phyloP scores from a whole-genome alignment of 2,888 invertebrate species.

The Drosophila acutilabella region DNA sequence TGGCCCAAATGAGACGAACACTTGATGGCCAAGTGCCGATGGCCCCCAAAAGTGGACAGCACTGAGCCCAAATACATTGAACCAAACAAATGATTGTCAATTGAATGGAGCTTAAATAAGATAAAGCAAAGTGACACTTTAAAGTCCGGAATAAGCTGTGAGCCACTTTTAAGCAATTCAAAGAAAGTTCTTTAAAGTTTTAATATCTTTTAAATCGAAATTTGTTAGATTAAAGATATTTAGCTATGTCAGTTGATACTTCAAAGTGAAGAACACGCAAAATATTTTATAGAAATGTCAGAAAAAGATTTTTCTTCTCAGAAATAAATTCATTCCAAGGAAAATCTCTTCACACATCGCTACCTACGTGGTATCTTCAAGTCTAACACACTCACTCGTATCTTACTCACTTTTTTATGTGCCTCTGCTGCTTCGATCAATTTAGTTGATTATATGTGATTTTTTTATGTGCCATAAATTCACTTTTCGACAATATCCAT shows the following conservation, averaged over 20 bases:
- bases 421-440: neutral
- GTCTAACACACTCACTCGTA: neutral
- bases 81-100: constrained; percentile 42
- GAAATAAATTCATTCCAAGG: too few species aligned
- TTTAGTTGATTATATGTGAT: constrained; percentile 27
- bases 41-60: constrained; percentile 21
- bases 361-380: neutral
- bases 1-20: constrained; percentile 9
- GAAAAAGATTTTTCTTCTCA: too few species aligned
- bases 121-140: constrained; percentile 7
- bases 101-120: constrained; percentile 18
- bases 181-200: constrained; percentile 10
- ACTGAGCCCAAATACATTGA: constrained; percentile 11
- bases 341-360: too few species aligned
- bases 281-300: too few species aligned
- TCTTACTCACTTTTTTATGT: neutral
- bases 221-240: too few species aligned
- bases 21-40: constrained; percentile 51
- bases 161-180: too few species aligned
- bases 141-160: constrained; percentile 1
- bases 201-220: neutral
- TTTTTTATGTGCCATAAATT: constrained; percentile 31
- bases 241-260: too few species aligned
- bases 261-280: too few species aligned
- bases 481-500: constrained; percentile 17